Conservation (phyloP, 2,113 vertebrate genomes). For the Cololabis saira region DNA sequence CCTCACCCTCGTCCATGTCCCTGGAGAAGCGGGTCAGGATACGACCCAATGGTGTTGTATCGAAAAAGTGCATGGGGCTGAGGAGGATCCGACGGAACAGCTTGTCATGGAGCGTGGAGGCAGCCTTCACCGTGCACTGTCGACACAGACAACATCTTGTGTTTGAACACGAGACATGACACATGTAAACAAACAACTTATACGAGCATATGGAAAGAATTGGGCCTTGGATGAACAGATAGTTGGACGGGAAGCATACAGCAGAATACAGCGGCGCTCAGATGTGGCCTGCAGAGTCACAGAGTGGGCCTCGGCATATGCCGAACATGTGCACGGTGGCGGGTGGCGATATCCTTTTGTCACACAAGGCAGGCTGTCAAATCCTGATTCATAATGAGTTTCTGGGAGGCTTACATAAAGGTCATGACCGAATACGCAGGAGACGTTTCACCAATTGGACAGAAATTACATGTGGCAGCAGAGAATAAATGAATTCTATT, state of each 20-base stretch:
- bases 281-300: conserved; percentile 23
- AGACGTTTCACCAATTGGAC: conserved; percentile 62
- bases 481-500: conserved; percentile 73
- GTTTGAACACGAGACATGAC: conserved; percentile 46
- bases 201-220: conserved; percentile 52
- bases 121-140: conserved; percentile 83
- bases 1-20: conserved; percentile 88
- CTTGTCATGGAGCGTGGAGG: conserved; percentile 83
- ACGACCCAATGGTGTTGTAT: conserved; percentile 85
- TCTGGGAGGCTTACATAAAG: conserved; percentile 61
- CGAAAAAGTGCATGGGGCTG: conserved; percentile 85
- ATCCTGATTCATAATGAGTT: conserved; percentile 65
- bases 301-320: conserved; percentile 32
- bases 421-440: conserved; percentile 47
- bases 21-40: conserved; percentile 86
- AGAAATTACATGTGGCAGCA: conserved; percentile 74
- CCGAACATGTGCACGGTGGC: conserved; percentile 23
- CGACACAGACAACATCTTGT: conserved; percentile 52
- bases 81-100: conserved; percentile 80
- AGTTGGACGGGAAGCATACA: conserved; percentile 21
- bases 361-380: conserved; percentile 55
- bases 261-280: conserved; percentile 17
- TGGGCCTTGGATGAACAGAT: conserved; percentile 35
- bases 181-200: conserved; percentile 50
- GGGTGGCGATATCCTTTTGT: conserved; percentile 6